Evolutionary conservation across 2,888 invertebrate genomes (phyloP).

Genomic region (Icerya purchasi): DNA sequence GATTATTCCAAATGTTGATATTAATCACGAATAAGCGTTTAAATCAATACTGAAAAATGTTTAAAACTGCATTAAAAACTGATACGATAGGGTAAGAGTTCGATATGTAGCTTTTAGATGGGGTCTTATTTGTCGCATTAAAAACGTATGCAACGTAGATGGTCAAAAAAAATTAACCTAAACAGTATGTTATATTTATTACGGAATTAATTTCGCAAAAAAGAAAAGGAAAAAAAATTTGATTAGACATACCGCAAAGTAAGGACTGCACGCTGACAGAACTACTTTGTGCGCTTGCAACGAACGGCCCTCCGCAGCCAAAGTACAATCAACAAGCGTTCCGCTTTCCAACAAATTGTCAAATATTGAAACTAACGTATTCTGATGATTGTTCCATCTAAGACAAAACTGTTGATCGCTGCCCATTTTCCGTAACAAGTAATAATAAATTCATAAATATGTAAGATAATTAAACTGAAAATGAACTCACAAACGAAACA

Average conservation of each 20-base stretch:
- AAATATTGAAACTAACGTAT: constrained; percentile 73
- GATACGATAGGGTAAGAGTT: no score
- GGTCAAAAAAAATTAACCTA: no score
- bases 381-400: constrained; percentile 86
- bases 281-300: constrained; percentile 85
- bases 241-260: constrained; percentile 26
- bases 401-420: constrained; percentile 75
- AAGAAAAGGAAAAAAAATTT: no score
- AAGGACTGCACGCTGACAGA: constrained; percentile 45
- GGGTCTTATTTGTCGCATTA: no score
- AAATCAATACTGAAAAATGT: no score
- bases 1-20: no score
- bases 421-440: constrained; percentile 3
- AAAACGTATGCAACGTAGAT: no score
- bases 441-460: not conserved
- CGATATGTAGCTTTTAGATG: no score
- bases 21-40: no score
- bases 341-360: constrained; percentile 75
- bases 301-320: constrained; percentile 76
- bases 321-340: constrained; percentile 75
- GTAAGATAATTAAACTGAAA: not conserved
- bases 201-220: no score
- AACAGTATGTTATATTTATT: no score
- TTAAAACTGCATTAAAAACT: no score
- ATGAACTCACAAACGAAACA: constrained; percentile 7